Conservation (phyloP, 2,113 vertebrate species). For the Synodontis membranacea region DNA sequence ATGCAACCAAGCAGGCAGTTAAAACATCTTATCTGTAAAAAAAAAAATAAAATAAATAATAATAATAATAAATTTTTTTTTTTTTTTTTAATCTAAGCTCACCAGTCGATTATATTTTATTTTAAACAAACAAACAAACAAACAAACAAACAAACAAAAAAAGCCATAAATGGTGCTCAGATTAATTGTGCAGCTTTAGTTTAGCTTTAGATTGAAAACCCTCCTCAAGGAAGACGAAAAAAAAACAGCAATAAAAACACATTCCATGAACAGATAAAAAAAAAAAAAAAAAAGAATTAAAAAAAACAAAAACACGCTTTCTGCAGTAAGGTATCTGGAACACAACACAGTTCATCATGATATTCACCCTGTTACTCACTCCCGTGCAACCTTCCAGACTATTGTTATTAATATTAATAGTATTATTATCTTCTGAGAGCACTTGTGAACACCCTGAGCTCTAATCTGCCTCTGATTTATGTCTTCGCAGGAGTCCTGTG, state of each 20-base stretch:
- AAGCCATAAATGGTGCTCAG: neutral
- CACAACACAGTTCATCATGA: neutral
- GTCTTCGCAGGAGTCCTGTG: neutral
- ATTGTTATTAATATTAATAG: conserved; percentile 14
- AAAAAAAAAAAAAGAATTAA: too few relatives aligned
- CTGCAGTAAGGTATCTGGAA: neutral
- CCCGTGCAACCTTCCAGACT: neutral
- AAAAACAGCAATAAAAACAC: neutral
- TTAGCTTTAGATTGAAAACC: neutral
- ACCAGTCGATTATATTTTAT: neutral
- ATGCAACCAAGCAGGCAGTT: neutral
- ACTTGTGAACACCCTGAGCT: conserved; percentile 13
- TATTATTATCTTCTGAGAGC: neutral
- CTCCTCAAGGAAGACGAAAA: neutral
- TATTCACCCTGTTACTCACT: neutral
- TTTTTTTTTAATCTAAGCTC: neutral
- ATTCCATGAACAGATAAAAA: neutral
- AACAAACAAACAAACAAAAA: too few relatives aligned
- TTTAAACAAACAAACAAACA: too few relatives aligned
- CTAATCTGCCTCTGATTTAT: conserved; percentile 17
- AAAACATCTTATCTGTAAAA: neutral
- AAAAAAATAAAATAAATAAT: neutral
- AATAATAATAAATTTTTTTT: neutral
- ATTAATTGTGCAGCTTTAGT: neutral
- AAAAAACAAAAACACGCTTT: too few relatives aligned